Evolutionary conservation across 35 echinoderm and acorn worm species (phyloP).

Genomic region (Heliocidaris erythrogramma): DNA sequence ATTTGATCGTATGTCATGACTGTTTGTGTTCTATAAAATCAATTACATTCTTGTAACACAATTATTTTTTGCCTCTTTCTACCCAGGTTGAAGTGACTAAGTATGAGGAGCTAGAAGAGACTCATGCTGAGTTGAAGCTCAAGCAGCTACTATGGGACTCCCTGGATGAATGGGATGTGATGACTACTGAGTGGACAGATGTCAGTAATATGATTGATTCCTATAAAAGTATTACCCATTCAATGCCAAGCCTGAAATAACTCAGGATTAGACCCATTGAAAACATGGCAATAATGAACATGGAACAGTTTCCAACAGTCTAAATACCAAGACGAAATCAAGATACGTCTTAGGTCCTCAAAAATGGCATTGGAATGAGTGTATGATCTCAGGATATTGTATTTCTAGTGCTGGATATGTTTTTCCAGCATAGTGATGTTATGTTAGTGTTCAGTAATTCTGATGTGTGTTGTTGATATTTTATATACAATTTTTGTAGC

Average conservation of each 20-base stretch:
- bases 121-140: slow-evolving; percentile 92
- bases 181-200: slow-evolving; percentile 78
- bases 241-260: background rate
- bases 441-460: no score
- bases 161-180: slow-evolving; percentile 87
- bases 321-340: no score
- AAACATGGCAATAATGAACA: no score
- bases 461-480: no score
- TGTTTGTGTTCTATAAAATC: background rate
- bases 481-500: no score
- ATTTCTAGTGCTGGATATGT: no score
- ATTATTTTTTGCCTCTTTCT: background rate
- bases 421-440: no score
- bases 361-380: no score
- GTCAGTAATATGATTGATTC: slow-evolving; percentile 44
- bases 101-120: slow-evolving; percentile 96
- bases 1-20: background rate
- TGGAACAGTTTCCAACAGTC: no score
- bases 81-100: slow-evolving; percentile 92
- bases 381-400: no score
- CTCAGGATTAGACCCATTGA: no score
- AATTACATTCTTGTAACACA: background rate
- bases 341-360: no score
- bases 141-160: slow-evolving; percentile 98
- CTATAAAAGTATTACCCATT: background rate